phyloP scores from a whole-genome alignment of 2,888 invertebrate genomes.

The Sinhomidia bicolor region DNA sequence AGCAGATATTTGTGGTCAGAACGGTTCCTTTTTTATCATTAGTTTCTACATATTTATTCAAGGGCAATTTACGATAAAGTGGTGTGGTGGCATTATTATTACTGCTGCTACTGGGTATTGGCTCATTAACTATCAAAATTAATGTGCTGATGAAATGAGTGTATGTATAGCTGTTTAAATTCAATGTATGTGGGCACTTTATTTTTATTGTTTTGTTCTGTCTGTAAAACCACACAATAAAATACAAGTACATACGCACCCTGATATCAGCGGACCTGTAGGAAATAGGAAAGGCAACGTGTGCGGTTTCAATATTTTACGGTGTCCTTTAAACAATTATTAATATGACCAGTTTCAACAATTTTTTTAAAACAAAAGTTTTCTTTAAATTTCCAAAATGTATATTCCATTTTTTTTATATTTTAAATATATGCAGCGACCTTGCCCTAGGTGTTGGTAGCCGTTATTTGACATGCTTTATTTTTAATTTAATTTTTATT shows the following conservation, averaged over 20 bases:
- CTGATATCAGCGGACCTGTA: neutral
- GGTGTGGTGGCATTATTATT: constrained; percentile 32
- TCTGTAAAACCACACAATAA: neutral
- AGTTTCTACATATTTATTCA: constrained; percentile 32
- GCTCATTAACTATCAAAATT: constrained; percentile 48
- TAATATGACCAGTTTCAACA: too few relatives aligned
- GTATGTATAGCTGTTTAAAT: neutral
- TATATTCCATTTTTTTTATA: neutral
- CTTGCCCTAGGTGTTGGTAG: constrained; percentile 62
- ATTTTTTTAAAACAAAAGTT: too few relatives aligned
- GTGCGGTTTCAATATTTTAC: neutral
- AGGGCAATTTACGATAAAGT: constrained; percentile 47
- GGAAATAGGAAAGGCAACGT: neutral
- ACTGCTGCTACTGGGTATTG: constrained; percentile 9
- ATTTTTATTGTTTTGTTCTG: neutral
- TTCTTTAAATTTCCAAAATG: neutral
- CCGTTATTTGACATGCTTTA: constrained; percentile 66
- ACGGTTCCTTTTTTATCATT: constrained; percentile 42
- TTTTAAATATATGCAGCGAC: constrained; percentile 32
- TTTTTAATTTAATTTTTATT: constrained; percentile 70
- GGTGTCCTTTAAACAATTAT: neutral
- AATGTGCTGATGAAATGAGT: constrained; percentile 44
- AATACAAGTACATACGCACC: neutral
- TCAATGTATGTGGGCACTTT: constrained; percentile 53
- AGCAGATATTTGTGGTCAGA: constrained; percentile 30